A percentile compares a stretch with the other conserved stretches of the same genome.
phyloP scores from a whole-genome alignment of 2,797 vertebrate genomes.

The Mycteria americana region DNA sequence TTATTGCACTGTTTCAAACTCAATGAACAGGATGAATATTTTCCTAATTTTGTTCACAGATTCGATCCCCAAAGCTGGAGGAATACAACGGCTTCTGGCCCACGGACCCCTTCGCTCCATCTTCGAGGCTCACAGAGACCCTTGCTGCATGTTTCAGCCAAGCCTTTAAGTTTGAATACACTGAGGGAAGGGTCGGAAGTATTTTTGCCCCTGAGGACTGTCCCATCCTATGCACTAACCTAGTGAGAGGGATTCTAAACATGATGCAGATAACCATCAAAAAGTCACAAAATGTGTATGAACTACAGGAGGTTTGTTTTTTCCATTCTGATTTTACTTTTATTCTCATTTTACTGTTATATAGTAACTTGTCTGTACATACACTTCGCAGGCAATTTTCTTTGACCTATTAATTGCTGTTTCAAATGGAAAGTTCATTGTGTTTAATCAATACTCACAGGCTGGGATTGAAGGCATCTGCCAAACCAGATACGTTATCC shows the following conservation, averaged over 20 bases:
- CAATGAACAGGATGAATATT: neutral
- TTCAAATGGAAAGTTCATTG: neutral
- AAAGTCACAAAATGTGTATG: conserved; percentile 79
- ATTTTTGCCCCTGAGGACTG: conserved; percentile 75
- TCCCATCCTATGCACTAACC: conserved; percentile 80
- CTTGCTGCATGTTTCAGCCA: conserved; percentile 76
- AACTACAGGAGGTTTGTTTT: conserved; percentile 66
- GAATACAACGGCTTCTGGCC: conserved; percentile 83
- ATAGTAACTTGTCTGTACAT: neutral
- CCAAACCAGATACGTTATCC: conserved; percentile 79
- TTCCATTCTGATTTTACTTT: neutral
- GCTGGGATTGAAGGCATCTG: conserved; percentile 84
- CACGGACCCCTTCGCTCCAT: conserved; percentile 60
- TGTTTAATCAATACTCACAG: conserved; percentile 59
- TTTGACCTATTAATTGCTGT: neutral
- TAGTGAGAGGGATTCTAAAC: conserved; percentile 80
- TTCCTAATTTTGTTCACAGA: conserved; percentile 65
- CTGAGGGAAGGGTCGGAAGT: conserved; percentile 74
- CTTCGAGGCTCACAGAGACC: conserved; percentile 74
- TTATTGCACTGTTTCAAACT: neutral
- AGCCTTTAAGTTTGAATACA: conserved; percentile 83
- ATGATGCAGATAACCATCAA: conserved; percentile 83
- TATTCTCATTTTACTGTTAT: neutral
- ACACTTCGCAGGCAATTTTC: neutral
- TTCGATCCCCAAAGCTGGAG: conserved; percentile 77